Base-by-base conservation (phyloP, 2,113 vertebrate genomes). In the Micromys minutus region DNA sequence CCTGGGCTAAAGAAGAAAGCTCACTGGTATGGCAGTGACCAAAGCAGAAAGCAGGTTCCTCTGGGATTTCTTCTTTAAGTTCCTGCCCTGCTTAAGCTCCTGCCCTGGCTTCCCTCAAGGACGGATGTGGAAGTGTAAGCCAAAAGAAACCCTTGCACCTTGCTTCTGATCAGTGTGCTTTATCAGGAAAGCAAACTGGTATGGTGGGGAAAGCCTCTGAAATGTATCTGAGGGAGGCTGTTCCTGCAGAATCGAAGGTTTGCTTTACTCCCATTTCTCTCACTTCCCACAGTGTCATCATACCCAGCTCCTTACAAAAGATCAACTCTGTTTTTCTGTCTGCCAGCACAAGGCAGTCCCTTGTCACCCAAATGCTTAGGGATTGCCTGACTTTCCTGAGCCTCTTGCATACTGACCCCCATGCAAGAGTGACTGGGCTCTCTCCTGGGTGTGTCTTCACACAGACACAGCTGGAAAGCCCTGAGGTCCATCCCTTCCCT, bases 381-480 rank as follows among this genome's bases (percentile, higher is more conserved):
- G 47, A 24, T 52, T 13, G 5, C 34, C 77, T 75, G 59, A 52
- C 47, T 61, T 69, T 83, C 39, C 74, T 16, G 34, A 22, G 36
- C 0, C 15, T 42, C 39, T 5, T 47, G 16, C 1, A 10, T 5
- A 11, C 17, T n/a, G 1, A 36, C 13, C 34, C 34, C 45, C 24
- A 7, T 0, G 22, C n/a, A 24, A 26, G 67, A 29, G n/a, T 42
- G 57, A 11, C 22, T 0, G 7, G 12, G 55, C 42, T 34, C 19
- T 52, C 10, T 65, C 52, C 81, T 29, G 10, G 34, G 55, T n/a
- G 59, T 59, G 67, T 34, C 34, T 63, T 63, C 61, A 22, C 24
- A 4, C 0, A 26, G 87, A 75, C n/a, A 47, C 24, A 5, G 1
- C 26, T 74, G 63, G 61, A 84, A 59, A 39, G 31, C n/a, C 47